phyloP scores from a whole-genome alignment of 2,797 vertebrate species.

The Sarcophilus harrisii region DNA sequence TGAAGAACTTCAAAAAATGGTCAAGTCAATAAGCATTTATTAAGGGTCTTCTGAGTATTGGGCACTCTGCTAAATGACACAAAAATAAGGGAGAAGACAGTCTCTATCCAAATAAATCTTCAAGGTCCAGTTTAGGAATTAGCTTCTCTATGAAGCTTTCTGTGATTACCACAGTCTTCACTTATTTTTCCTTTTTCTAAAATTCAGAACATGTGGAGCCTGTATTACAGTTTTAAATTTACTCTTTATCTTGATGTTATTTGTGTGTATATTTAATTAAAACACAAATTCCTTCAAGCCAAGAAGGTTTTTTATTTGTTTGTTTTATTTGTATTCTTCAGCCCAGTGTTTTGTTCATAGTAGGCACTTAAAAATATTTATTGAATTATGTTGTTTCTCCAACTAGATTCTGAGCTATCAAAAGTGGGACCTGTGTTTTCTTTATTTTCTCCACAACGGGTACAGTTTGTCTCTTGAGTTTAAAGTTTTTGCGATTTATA shows the following conservation, averaged over 20 bases:
- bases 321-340: background rate
- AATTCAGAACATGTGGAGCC: background rate
- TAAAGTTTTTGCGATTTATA: slow-evolving; percentile 40
- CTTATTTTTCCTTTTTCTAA: slow-evolving; percentile 7
- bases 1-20: background rate
- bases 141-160: background rate
- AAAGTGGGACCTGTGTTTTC: background rate
- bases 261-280: background rate
- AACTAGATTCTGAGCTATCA: background rate
- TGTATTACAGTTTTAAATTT: background rate
- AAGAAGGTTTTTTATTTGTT: background rate
- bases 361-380: background rate
- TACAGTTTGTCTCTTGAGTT: background rate
- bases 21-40: too few species aligned
- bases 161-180: background rate
- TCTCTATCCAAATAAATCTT: background rate
- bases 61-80: background rate
- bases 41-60: too few species aligned
- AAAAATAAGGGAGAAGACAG: background rate
- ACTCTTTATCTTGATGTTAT: background rate
- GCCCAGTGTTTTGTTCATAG: background rate
- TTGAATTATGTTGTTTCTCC: background rate
- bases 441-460: slow-evolving; percentile 21
- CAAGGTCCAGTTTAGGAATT: background rate
- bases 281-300: background rate